These are phyloP conservation scores for Lamellibrachia columna DNA, from an alignment of 2,888 invertebrate genomes.

Conservation along the genomic window DNA sequence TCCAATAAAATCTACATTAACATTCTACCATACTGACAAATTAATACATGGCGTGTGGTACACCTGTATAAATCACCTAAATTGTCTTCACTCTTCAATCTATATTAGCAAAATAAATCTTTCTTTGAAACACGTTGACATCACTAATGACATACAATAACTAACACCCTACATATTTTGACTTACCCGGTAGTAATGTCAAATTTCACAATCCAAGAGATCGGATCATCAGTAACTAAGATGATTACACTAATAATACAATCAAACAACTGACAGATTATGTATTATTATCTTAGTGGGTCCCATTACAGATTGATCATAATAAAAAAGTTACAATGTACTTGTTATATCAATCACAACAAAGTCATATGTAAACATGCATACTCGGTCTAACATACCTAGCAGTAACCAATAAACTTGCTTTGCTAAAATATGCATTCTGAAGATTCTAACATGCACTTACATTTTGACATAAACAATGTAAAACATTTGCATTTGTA, in stretches of 20 bases:
- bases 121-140: neutral
- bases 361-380: neutral
- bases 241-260: too few species aligned
- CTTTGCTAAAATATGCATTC: neutral
- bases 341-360: neutral
- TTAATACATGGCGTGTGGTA: neutral
- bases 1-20: neutral
- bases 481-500: neutral
- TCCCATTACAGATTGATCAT: neutral
- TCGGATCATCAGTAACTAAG: too few species aligned
- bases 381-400: neutral
- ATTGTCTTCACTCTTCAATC: neutral
- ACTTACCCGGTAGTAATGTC: neutral
- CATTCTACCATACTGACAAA: neutral
- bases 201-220: too few species aligned
- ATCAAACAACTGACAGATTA: too few species aligned
- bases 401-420: neutral
- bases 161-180: neutral
- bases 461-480: neutral
- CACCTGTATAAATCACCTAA: neutral
- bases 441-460: neutral
- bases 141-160: neutral
- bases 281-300: neutral
- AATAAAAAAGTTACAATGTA: neutral
- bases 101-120: neutral